Percentiles rank a stretch among this genome's conserved stretches.
phyloP scores from a whole-genome alignment of 2,113 vertebrate species.

The Sander lucioperca region DNA sequence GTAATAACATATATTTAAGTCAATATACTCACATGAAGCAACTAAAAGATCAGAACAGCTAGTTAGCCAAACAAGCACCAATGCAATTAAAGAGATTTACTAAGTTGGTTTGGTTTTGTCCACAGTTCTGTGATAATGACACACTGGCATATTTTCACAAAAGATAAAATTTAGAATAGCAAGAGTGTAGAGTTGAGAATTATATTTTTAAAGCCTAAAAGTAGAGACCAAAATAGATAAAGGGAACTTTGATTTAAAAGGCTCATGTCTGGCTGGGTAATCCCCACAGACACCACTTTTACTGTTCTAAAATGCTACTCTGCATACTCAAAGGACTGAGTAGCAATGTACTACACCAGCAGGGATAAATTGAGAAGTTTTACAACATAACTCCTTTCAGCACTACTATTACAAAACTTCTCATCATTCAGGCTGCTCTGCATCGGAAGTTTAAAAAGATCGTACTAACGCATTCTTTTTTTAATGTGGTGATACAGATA shows the following conservation, averaged over 20 bases:
- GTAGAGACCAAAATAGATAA: slow-evolving; percentile 55
- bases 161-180: slow-evolving; percentile 56
- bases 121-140: slow-evolving; percentile 69
- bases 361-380: slow-evolving; percentile 7
- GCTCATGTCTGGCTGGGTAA: slow-evolving; percentile 45
- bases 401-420: not conserved
- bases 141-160: slow-evolving; percentile 59
- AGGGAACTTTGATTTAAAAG: slow-evolving; percentile 47
- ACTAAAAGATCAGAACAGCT: slow-evolving; percentile 54
- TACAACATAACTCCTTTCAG: slow-evolving; percentile 9
- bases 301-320: slow-evolving; percentile 24
- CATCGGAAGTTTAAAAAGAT: not conserved
- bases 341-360: not conserved
- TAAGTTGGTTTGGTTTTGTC: slow-evolving; percentile 62
- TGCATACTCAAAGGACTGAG: not conserved
- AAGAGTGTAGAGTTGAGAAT: slow-evolving; percentile 44
- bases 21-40: slow-evolving; percentile 43
- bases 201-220: slow-evolving; percentile 57
- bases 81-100: slow-evolving; percentile 71
- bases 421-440: not conserved
- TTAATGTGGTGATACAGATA: slow-evolving; percentile 25
- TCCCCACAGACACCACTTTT: slow-evolving; percentile 42
- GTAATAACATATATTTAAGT: slow-evolving; percentile 38
- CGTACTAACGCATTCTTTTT: not conserved
- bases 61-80: slow-evolving; percentile 45